These are phyloP conservation scores for Amphibalanus amphitrite DNA, from an alignment of 1,140 invertebrate genomes.

Conservation along the genomic window DNA sequence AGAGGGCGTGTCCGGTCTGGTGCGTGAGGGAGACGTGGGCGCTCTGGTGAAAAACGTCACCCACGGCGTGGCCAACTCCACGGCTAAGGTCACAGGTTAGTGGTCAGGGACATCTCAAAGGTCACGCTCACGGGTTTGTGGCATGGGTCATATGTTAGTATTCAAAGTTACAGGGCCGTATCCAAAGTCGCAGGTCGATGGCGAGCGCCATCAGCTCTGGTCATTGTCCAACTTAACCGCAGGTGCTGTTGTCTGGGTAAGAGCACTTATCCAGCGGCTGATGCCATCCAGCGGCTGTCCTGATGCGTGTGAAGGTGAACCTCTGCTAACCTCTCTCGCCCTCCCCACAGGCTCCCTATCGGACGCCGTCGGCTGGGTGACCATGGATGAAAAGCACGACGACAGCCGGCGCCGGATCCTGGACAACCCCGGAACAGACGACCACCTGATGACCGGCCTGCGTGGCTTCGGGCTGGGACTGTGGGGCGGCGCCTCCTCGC, in stretches of 20 bases:
- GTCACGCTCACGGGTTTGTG: too few species aligned
- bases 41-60: constrained; percentile 88
- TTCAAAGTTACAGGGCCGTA: too few species aligned
- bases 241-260: too few species aligned
- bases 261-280: too few species aligned
- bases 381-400: constrained; percentile 73
- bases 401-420: constrained; percentile 62
- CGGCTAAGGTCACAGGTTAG: constrained; percentile 67
- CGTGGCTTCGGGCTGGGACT: constrained; percentile 85
- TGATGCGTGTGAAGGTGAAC: too few species aligned
- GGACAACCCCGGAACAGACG: constrained; percentile 39
- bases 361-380: constrained; percentile 68
- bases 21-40: constrained; percentile 72
- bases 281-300: too few species aligned
- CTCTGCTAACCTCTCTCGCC: too few species aligned
- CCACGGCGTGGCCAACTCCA: constrained; percentile 90
- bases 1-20: constrained; percentile 79
- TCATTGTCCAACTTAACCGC: too few species aligned
- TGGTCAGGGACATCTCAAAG: too few species aligned
- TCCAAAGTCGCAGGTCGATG: too few species aligned
- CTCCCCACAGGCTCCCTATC: constrained; percentile 69
- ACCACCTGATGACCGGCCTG: constrained; percentile 74
- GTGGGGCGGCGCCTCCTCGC: constrained; percentile 75
- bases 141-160: too few species aligned
- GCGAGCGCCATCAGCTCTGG: too few species aligned